Percentiles rank a stretch among this genome's conserved stretches.
These are phyloP conservation scores for Drosophila monieri DNA, from an alignment of 2,888 invertebrate genomes.

Conservation along the genomic window DNA sequence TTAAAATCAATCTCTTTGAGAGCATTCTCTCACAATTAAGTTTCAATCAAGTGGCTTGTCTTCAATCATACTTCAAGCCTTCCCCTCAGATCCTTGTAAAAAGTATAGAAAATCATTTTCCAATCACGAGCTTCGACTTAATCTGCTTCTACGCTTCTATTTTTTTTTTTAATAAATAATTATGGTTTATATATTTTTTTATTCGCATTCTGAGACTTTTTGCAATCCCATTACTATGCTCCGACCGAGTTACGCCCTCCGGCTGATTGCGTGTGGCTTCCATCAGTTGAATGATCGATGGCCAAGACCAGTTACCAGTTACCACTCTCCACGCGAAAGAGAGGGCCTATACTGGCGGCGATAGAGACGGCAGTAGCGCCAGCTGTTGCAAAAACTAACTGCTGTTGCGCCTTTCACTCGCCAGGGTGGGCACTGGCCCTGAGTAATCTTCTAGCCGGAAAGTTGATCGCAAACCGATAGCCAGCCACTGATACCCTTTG, in stretches of 20 bases:
- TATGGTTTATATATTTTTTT: neutral
- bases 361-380: constrained; percentile 2
- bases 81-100: neutral
- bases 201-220: neutral
- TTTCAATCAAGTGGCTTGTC: neutral
- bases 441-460: constrained; percentile 51
- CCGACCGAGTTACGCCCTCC: constrained; percentile 39
- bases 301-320: constrained; percentile 27
- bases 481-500: constrained; percentile 63
- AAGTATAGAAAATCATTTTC: constrained; percentile 25
- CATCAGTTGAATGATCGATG: constrained; percentile 47
- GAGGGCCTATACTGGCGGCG: neutral
- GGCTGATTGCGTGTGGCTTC: constrained; percentile 48
- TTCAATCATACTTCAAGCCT: neutral
- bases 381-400: constrained; percentile 31
- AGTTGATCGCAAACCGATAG: constrained; percentile 68
- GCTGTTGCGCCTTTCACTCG: constrained; percentile 23
- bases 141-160: neutral
- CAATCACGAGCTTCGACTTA: constrained; percentile 33
- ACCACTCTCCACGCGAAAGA: neutral
- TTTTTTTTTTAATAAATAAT: neutral
- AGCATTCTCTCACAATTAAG: neutral
- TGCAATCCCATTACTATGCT: constrained; percentile 35
- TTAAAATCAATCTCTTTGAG: neutral
- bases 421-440: no score